A percentile compares a stretch with the other conserved stretches of the same genome.
These are phyloP conservation scores for Stigmatopora nigra DNA, from an alignment of 2,113 vertebrate species.

Conservation along the genomic window DNA sequence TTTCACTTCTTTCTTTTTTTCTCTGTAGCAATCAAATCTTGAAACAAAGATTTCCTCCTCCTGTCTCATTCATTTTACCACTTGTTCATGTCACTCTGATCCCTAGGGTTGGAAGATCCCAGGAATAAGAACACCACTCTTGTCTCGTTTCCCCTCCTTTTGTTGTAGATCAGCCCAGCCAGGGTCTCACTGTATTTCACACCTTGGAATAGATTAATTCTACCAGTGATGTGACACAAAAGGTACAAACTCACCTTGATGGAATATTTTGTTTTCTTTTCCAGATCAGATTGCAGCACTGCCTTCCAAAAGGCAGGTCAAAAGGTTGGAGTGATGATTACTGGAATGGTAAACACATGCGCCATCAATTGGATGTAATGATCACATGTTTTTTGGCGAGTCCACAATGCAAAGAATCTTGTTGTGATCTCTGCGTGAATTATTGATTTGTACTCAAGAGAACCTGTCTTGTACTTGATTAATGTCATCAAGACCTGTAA, in stretches of 20 bases:
- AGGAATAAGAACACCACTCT: constrained; percentile 36
- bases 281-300: constrained; percentile 34
- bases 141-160: constrained; percentile 13
- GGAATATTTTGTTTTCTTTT: constrained; percentile 38
- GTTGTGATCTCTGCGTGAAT: constrained; percentile 26
- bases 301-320: background rate
- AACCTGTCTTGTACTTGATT: constrained; percentile 32
- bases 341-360: constrained; percentile 22
- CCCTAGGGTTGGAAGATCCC: constrained; percentile 1
- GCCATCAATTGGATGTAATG: constrained; percentile 40
- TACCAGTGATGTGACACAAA: constrained; percentile 15
- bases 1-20: constrained; percentile 21
- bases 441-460: constrained; percentile 22
- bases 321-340: constrained; percentile 21
- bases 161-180: constrained; percentile 21
- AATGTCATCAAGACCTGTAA: constrained; percentile 24
- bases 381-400: constrained; percentile 60
- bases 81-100: constrained; percentile 30
- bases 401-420: constrained; percentile 38
- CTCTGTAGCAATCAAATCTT: constrained; percentile 29
- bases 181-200: constrained; percentile 52
- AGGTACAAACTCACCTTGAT: constrained; percentile 13
- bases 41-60: constrained; percentile 11
- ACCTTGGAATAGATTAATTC: constrained; percentile 44
- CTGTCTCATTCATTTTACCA: constrained; percentile 20